A percentile compares a stretch with the other conserved stretches of the same genome.
Evolutionary conservation across 1,140 invertebrate species (phyloP).

Genomic region (Neuroterus valhalla): DNA sequence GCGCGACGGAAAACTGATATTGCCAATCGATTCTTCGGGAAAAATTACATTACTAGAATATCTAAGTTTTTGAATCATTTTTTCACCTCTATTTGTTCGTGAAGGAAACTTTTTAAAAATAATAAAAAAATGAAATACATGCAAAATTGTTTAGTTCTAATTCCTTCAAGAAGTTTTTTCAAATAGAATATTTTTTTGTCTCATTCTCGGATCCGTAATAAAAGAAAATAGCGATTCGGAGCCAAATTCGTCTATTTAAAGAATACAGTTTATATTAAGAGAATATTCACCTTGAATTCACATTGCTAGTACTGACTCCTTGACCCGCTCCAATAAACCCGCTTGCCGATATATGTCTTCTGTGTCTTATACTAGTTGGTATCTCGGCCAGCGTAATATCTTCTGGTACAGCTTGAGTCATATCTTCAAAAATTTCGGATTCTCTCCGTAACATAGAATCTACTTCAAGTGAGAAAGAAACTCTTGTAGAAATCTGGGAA

Average conservation of each 20-base stretch:
- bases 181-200: too few relatives aligned
- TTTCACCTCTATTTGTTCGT: too few relatives aligned
- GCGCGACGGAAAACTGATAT: too few relatives aligned
- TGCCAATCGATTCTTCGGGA: too few relatives aligned
- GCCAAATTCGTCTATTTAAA: not conserved
- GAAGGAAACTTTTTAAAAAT: too few relatives aligned
- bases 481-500: constrained; percentile 73
- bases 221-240: constrained; percentile 26
- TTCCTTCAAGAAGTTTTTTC: too few relatives aligned
- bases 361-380: constrained; percentile 63
- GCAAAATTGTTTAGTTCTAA: too few relatives aligned
- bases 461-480: constrained; percentile 79
- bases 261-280: not conserved
- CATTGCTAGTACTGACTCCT: constrained; percentile 63
- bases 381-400: constrained; percentile 56
- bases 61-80: too few relatives aligned
- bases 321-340: constrained; percentile 71
- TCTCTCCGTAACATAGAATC: constrained; percentile 71
- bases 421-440: constrained; percentile 78
- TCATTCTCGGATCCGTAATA: not conserved
- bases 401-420: constrained; percentile 68
- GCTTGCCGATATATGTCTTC: constrained; percentile 71
- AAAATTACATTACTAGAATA: too few relatives aligned
- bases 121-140: too few relatives aligned
- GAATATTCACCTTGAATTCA: constrained; percentile 67